Conservation (phyloP, 2,113 vertebrate genomes). For the Shinisaurus crocodilurus region DNA sequence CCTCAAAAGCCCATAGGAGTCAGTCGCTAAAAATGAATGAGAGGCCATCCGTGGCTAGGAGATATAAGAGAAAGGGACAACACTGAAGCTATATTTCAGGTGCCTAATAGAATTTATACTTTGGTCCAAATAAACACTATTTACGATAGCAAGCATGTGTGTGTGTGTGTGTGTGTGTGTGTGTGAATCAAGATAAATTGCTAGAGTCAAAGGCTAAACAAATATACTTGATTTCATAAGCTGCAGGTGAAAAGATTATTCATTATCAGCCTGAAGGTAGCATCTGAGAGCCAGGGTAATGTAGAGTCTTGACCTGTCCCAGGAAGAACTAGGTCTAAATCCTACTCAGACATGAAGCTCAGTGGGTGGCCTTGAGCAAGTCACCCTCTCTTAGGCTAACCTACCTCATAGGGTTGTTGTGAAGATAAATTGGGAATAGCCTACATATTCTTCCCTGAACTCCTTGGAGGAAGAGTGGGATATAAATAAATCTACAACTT, state of each 20-base stretch:
- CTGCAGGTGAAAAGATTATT: conserved; percentile 4
- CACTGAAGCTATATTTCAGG: conserved; percentile 49
- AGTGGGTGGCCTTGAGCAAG: background rate
- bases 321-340: background rate
- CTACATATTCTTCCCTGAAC: background rate
- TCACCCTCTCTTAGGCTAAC: background rate
- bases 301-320: background rate
- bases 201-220: conserved; percentile 3
- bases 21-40: conserved; percentile 69
- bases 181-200: conserved; percentile 37
- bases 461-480: background rate
- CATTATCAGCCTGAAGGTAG: background rate
- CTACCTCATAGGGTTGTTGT: background rate
- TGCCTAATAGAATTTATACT: conserved; percentile 52
- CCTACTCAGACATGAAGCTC: background rate
- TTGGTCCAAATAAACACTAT: conserved; percentile 34
- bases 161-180: background rate
- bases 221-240: conserved; percentile 23
- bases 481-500: background rate
- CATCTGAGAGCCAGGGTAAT: background rate
- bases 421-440: background rate
- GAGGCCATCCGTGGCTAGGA: conserved; percentile 56
- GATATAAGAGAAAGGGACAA: conserved; percentile 64
- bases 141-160: background rate
- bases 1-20: conserved; percentile 68